Conservation (phyloP, 2,888 invertebrate genomes). For the Tortricodes alternella region DNA sequence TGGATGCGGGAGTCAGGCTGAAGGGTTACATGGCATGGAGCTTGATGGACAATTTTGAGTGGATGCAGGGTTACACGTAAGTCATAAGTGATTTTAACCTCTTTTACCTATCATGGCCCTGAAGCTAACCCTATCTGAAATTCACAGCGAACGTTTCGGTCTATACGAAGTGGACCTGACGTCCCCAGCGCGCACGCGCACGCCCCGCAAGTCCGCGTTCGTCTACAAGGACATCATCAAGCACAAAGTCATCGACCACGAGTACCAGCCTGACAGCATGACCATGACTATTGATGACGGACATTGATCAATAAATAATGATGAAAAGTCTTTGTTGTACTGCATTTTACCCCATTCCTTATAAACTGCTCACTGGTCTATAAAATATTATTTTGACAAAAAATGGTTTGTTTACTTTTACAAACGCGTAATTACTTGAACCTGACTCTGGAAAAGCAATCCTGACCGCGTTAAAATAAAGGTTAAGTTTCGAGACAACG, state of each 20-base stretch:
- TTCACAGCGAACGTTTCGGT: constrained; percentile 80
- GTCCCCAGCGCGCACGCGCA: constrained; percentile 76
- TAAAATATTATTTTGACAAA: no score
- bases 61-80: constrained; percentile 81
- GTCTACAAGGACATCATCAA: constrained; percentile 68
- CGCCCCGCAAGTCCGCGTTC: constrained; percentile 79
- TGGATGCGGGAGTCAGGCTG: constrained; percentile 72
- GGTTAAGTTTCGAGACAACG: no score
- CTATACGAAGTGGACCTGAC: constrained; percentile 83
- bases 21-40: constrained; percentile 84
- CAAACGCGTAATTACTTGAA: no score
- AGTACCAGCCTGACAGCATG: constrained; percentile 9
- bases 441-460: no score
- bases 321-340: no score
- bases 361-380: no score
- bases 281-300: constrained; percentile 28
- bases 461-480: no score
- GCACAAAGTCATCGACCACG: constrained; percentile 40
- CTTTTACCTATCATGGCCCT: background rate
- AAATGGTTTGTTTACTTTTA: no score
- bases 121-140: background rate
- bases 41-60: constrained; percentile 86
- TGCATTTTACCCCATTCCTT: no score
- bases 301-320: background rate
- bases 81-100: constrained; percentile 35